Conservation (phyloP, 2,113 vertebrate genomes). For the Ascaphus truei region DNA sequence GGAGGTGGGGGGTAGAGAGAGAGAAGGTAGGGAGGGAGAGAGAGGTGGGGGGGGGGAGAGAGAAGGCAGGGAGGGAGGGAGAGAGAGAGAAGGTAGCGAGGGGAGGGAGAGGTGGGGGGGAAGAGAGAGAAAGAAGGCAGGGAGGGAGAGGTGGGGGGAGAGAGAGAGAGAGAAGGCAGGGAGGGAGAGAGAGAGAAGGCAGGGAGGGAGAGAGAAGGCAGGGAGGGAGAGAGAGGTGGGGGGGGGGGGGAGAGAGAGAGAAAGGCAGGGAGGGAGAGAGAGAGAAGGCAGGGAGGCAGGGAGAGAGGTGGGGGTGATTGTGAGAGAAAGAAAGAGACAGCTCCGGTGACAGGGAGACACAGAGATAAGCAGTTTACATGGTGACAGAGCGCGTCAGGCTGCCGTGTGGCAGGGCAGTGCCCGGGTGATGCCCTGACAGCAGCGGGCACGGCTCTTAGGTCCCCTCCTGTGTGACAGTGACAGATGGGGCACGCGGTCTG, state of each 20-base stretch:
- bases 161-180: background rate
- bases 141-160: background rate
- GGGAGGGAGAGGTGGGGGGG: background rate
- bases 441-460: background rate
- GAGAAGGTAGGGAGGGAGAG: too few species aligned
- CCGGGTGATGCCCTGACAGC: conserved; percentile 20
- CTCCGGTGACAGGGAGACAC: background rate
- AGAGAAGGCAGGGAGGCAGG: fast-evolving
- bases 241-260: too few species aligned
- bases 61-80: background rate
- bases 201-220: background rate
- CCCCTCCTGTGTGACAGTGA: conserved; percentile 23
- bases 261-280: too few species aligned
- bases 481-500: conserved; percentile 15
- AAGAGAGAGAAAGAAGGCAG: background rate
- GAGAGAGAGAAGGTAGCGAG: background rate
- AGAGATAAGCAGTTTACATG: too few species aligned
- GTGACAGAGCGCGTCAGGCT: background rate
- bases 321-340: background rate
- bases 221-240: background rate
- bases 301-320: background rate
- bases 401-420: background rate
- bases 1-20: background rate
- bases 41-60: background rate
- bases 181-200: background rate